Conservation (phyloP, 2,113 vertebrate genomes). For the Perognathus longimembris region DNA sequence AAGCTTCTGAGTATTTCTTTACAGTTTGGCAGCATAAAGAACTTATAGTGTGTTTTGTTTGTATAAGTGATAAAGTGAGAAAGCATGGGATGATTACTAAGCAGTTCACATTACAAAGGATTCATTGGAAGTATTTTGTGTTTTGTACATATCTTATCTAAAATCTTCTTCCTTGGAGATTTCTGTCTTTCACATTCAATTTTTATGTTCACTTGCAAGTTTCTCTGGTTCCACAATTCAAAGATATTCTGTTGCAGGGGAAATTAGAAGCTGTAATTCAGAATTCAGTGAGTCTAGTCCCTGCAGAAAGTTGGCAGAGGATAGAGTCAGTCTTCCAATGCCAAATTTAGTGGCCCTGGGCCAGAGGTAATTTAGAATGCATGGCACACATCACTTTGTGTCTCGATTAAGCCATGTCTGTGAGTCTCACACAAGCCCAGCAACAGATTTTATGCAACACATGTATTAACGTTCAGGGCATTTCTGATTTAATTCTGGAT, state of each 20-base stretch:
- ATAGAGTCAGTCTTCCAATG: slow-evolving; percentile 82
- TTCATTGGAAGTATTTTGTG: slow-evolving; percentile 38
- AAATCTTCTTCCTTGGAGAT: slow-evolving; percentile 38
- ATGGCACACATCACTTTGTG: slow-evolving; percentile 83
- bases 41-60: neutral
- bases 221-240: slow-evolving; percentile 75
- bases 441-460: slow-evolving; percentile 78
- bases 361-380: slow-evolving; percentile 87
- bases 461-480: slow-evolving; percentile 52
- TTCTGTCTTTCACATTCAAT: slow-evolving; percentile 59
- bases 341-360: slow-evolving; percentile 86
- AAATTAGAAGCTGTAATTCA: slow-evolving; percentile 81
- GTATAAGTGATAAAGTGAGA: slow-evolving; percentile 25
- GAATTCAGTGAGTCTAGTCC: slow-evolving; percentile 86
- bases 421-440: slow-evolving; percentile 71
- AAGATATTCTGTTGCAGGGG: slow-evolving; percentile 76
- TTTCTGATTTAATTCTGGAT: slow-evolving; percentile 74
- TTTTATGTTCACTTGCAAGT: slow-evolving; percentile 81
- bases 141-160: slow-evolving; percentile 22
- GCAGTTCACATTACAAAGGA: neutral
- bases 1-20: slow-evolving; percentile 66
- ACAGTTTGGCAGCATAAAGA: neutral
- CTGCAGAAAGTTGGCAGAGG: slow-evolving; percentile 88
- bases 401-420: slow-evolving; percentile 86
- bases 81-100: neutral